Evolutionary conservation across 2,113 vertebrate genomes (phyloP).

Genomic region (Thymallus thymallus): DNA sequence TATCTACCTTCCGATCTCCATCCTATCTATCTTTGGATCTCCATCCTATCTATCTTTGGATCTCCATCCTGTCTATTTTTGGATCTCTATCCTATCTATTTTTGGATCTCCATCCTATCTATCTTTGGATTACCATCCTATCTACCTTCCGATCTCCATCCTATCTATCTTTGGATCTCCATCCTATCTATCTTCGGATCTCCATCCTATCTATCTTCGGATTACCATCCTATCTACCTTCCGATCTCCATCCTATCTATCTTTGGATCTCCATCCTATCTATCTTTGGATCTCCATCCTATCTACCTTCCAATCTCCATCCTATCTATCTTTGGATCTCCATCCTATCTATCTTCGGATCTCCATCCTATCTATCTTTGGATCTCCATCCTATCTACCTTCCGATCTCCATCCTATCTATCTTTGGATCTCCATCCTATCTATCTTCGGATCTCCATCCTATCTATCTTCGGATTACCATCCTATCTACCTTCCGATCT

Average conservation of each 20-base stretch:
- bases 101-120: neutral
- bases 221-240: too few species aligned
- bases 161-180: too few species aligned
- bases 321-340: neutral
- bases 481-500: neutral
- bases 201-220: neutral
- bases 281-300: neutral
- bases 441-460: too few species aligned
- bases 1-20: too few species aligned
- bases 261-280: too few species aligned
- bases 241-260: neutral
- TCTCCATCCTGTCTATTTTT: too few species aligned
- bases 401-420: too few species aligned
- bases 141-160: neutral
- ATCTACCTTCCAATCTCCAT: too few species aligned
- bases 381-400: neutral
- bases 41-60: neutral
- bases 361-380: neutral
- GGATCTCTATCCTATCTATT: too few species aligned
- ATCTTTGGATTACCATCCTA: too few species aligned
- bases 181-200: neutral
- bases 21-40: neutral
- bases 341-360: neutral
- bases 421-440: neutral
- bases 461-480: neutral